Percentiles rank a stretch among this genome's conserved stretches.
Evolutionary conservation across 1,140 invertebrate genomes (phyloP).

Genomic region (Eulimnadia texana): DNA sequence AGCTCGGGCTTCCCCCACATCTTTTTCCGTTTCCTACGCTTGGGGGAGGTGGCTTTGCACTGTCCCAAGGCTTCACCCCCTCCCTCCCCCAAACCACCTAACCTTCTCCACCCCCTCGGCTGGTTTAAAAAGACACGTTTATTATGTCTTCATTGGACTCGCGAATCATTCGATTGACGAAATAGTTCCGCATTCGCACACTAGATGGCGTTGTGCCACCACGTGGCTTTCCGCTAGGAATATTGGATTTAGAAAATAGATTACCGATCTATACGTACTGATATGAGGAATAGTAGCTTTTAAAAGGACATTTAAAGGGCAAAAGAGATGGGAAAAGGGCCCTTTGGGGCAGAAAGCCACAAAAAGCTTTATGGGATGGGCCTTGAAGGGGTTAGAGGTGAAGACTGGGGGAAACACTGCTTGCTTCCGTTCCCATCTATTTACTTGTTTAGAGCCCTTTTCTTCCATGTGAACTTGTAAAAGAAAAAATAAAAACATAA

Average conservation of each 20-base stretch:
- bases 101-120: too few species aligned
- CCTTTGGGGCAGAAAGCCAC: neutral
- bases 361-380: neutral
- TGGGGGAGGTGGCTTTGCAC: neutral
- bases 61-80: too few species aligned
- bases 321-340: neutral
- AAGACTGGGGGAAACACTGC: slow-evolving; percentile 2
- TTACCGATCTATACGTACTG: neutral
- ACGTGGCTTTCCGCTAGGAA: too few species aligned
- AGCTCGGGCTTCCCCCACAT: neutral
- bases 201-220: too few species aligned
- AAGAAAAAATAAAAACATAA: neutral
- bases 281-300: neutral
- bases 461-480: slow-evolving; percentile 1
- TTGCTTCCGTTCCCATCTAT: slow-evolving; percentile 9
- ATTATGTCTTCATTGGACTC: too few species aligned
- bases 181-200: too few species aligned
- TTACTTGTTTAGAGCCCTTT: slow-evolving; percentile 1
- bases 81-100: too few species aligned
- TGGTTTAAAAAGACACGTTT: too few species aligned
- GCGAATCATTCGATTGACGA: too few species aligned
- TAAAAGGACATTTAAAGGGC: neutral
- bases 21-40: neutral
- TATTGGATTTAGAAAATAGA: neutral
- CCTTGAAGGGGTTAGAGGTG: slow-evolving; percentile 7